These are phyloP conservation scores for Caiman crocodilus DNA, from an alignment of 2,797 vertebrate genomes.

Conservation along the genomic window DNA sequence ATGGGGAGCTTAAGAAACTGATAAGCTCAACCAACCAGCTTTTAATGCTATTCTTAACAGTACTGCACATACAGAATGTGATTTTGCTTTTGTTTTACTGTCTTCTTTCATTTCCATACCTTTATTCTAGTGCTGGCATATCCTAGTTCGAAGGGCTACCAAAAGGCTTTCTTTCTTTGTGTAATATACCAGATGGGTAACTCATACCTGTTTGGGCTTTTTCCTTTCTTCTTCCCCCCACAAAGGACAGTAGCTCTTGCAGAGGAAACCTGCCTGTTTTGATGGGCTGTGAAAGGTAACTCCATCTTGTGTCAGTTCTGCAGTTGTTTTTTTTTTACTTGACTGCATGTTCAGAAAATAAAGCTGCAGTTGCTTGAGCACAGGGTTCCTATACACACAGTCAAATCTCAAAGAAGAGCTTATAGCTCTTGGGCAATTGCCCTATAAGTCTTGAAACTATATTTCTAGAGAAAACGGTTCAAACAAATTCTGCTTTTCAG, in stretches of 20 bases:
- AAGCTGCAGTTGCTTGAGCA: neutral
- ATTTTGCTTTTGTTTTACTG: neutral
- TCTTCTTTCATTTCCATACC: neutral
- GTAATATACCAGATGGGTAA: neutral
- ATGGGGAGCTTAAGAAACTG: neutral
- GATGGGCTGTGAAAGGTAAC: neutral
- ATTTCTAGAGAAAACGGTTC: neutral
- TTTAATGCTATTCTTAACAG: neutral
- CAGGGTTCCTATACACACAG: neutral
- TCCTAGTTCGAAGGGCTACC: neutral
- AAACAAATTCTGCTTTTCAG: neutral
- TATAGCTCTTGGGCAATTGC: neutral
- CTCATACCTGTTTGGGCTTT: accelerated
- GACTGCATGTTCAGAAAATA: neutral
- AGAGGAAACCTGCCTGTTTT: neutral
- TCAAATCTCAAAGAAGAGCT: constrained; percentile 5
- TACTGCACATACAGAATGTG: neutral
- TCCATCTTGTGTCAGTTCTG: neutral
- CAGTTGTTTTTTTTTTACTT: constrained; percentile 2
- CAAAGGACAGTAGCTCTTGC: neutral
- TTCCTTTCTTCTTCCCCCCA: neutral
- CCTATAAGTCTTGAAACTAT: constrained; percentile 5
- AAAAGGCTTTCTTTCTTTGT: neutral
- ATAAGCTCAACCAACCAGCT: neutral
- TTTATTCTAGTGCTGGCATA: neutral